phyloP scores from a whole-genome alignment of 2,797 vertebrate genomes.

The Mormyrops attenuatus region DNA sequence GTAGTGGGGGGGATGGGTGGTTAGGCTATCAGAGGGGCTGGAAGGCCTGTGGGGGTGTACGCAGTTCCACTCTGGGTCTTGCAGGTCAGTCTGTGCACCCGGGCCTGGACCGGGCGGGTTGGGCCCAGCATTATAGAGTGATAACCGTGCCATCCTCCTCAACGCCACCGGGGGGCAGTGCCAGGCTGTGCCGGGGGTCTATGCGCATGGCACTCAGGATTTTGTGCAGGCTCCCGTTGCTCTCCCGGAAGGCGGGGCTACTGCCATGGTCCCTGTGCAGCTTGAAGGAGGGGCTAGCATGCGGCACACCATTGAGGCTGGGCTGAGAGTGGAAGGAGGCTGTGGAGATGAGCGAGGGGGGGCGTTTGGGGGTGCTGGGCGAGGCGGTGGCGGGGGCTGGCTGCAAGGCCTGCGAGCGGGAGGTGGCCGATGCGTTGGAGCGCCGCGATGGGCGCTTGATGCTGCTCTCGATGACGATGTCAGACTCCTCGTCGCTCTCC shows the following conservation, averaged over 20 bases:
- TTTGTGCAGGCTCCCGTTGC: slow-evolving; percentile 86
- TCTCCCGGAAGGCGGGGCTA: slow-evolving; percentile 70
- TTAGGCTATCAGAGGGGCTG: slow-evolving; percentile 23
- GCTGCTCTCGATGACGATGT: slow-evolving; percentile 90
- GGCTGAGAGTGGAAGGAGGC: slow-evolving; percentile 67
- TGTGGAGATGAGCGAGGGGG: slow-evolving; percentile 60
- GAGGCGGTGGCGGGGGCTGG: slow-evolving; percentile 33
- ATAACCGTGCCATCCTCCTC: slow-evolving; percentile 95
- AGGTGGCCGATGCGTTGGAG: slow-evolving; percentile 57
- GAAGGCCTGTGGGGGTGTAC: slow-evolving; percentile 39
- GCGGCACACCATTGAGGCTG: slow-evolving; percentile 68
- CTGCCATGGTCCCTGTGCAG: slow-evolving; percentile 79
- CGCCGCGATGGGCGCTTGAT: slow-evolving; percentile 76
- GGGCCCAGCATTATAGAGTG: slow-evolving; percentile 73
- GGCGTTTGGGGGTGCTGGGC: slow-evolving; percentile 60
- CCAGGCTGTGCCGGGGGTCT: slow-evolving; percentile 87
- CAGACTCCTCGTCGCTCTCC: slow-evolving; percentile 91
- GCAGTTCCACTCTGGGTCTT: slow-evolving; percentile 31
- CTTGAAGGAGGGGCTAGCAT: slow-evolving; percentile 74
- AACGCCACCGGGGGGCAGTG: slow-evolving; percentile 85
- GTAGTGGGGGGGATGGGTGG: slow-evolving; percentile 28
- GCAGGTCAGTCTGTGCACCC: slow-evolving; percentile 56
- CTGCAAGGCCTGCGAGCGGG: slow-evolving; percentile 41
- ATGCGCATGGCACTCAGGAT: slow-evolving; percentile 87
- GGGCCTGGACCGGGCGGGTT: background rate